A percentile compares a stretch with the other conserved stretches of the same genome.
phyloP scores from a whole-genome alignment of 2,888 invertebrate species.

The Actias luna region DNA sequence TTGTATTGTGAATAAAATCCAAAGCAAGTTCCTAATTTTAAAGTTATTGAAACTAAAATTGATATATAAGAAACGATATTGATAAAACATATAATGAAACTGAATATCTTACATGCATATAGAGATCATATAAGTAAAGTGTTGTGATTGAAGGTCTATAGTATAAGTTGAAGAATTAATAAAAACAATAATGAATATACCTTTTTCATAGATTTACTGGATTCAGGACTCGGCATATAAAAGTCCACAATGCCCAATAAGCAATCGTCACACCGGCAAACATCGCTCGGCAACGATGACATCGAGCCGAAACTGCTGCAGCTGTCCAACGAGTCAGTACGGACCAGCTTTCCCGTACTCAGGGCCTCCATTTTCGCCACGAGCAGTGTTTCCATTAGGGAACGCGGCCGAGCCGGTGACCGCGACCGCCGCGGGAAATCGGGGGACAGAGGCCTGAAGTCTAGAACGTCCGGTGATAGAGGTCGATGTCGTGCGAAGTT shows the following conservation, averaged over 20 bases:
- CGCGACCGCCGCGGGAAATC: conserved; percentile 67
- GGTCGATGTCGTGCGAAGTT: conserved; percentile 61
- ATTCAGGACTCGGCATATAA: conserved; percentile 82
- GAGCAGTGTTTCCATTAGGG: conserved; percentile 90
- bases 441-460: conserved; percentile 68
- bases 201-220: conserved; percentile 82
- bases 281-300: conserved; percentile 86
- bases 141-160: not conserved
- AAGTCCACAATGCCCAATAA: conserved; percentile 90
- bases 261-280: conserved; percentile 92
- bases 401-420: conserved; percentile 84
- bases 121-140: not conserved
- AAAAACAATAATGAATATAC: conserved; percentile 56
- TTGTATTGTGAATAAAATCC: too few species aligned
- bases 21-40: too few species aligned
- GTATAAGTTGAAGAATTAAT: not conserved
- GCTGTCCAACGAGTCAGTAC: conserved; percentile 90
- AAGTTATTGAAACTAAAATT: too few species aligned
- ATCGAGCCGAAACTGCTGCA: conserved; percentile 86
- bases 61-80: too few species aligned
- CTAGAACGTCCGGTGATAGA: conserved; percentile 67
- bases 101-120: not conserved
- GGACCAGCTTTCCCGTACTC: conserved; percentile 81
- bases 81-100: too few species aligned
- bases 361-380: conserved; percentile 92